Evolutionary conservation across 2,888 invertebrate species (phyloP).

Genomic region (Scaeva pyrastri): DNA sequence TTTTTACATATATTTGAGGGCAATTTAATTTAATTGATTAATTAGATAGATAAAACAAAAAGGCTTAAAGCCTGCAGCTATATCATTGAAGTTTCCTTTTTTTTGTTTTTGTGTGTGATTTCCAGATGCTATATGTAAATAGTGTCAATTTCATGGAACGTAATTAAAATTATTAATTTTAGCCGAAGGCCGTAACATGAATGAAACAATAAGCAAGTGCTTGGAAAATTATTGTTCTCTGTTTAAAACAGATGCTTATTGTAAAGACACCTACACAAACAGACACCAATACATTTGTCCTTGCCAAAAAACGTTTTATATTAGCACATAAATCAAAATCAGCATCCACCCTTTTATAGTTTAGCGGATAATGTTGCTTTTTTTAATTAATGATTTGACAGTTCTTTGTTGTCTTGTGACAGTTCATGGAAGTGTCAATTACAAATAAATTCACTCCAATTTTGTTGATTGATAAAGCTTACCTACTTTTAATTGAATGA

Average conservation of each 20-base stretch:
- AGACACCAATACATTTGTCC: background rate
- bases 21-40: background rate
- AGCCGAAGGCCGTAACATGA: background rate
- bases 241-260: background rate
- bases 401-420: no score
- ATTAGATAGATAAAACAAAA: background rate
- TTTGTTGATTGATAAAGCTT: no score
- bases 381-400: no score
- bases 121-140: background rate
- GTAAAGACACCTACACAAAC: background rate
- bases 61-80: background rate
- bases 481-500: no score
- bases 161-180: constrained; percentile 3
- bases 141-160: background rate
- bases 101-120: background rate
- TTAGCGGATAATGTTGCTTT: background rate
- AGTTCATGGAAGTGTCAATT: no score
- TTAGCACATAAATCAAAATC: background rate
- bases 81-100: background rate
- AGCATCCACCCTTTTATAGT: background rate
- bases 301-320: background rate
- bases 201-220: background rate
- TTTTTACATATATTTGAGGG: background rate
- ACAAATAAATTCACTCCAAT: no score
- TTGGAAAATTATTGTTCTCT: background rate